These are phyloP conservation scores for Lichenostomus cassidix DNA, from an alignment of 2,113 vertebrate species.

Conservation along the genomic window DNA sequence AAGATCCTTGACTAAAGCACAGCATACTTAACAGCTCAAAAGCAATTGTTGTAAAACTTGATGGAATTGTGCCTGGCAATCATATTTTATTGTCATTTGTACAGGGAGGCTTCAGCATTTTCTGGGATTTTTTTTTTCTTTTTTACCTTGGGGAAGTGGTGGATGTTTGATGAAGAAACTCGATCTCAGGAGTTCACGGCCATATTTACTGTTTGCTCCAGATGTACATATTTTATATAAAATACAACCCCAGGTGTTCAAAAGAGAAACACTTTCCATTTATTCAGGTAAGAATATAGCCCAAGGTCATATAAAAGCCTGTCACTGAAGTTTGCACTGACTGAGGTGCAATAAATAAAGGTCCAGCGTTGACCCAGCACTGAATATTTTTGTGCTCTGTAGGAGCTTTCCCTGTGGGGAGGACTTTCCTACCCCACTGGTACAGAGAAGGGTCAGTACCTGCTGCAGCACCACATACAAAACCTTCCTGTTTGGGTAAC, in stretches of 20 bases:
- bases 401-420: neutral
- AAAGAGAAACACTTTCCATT: slow-evolving; percentile 46
- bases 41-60: slow-evolving; percentile 72
- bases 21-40: slow-evolving; percentile 70
- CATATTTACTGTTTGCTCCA: slow-evolving; percentile 62
- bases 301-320: slow-evolving; percentile 55
- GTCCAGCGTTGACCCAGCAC: neutral
- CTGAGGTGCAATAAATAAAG: neutral
- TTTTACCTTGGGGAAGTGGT: slow-evolving; percentile 37
- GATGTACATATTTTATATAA: slow-evolving; percentile 54
- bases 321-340: slow-evolving; percentile 9
- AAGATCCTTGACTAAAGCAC: slow-evolving; percentile 73
- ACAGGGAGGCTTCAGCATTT: slow-evolving; percentile 55
- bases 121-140: neutral
- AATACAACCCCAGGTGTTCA: slow-evolving; percentile 45
- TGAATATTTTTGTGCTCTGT: neutral
- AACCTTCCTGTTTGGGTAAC: rapidly evolving
- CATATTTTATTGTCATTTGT: slow-evolving; percentile 65
- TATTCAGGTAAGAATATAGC: slow-evolving; percentile 54
- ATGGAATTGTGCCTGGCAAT: slow-evolving; percentile 63
- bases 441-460: neutral
- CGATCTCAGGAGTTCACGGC: slow-evolving; percentile 51
- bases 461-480: neutral
- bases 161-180: slow-evolving; percentile 60
- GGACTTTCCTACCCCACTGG: neutral